Evolutionary conservation across 2,797 vertebrate genomes (phyloP).

Genomic region (Erithacus rubecula): DNA sequence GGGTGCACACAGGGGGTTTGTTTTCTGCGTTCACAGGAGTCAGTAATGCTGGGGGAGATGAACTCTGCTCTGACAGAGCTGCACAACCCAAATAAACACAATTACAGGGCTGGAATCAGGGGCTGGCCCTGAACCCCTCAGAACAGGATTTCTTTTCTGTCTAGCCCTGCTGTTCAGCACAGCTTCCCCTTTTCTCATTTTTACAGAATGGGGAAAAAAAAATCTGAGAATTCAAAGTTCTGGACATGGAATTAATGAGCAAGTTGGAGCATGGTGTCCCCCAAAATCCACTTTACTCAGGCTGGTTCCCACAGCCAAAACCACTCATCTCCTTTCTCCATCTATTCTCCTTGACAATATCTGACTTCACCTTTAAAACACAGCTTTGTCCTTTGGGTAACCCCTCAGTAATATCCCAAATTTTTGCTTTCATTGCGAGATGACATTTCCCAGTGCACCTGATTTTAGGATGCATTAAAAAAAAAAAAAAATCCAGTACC

Average conservation of each 20-base stretch:
- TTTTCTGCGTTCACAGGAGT: background rate
- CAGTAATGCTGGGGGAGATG: background rate
- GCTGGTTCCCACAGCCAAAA: background rate
- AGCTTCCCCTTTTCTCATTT: background rate
- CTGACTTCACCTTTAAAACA: background rate
- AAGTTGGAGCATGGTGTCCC: fast-evolving
- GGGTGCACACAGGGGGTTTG: background rate
- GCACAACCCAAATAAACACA: background rate
- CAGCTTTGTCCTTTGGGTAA: background rate
- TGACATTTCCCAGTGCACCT: background rate
- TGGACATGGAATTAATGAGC: background rate
- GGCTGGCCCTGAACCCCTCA: background rate
- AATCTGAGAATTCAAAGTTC: background rate
- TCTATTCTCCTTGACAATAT: background rate
- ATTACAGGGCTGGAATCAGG: fast-evolving
- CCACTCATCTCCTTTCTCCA: background rate
- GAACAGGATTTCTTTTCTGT: background rate
- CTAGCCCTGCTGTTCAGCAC: background rate
- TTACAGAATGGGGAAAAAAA: background rate
- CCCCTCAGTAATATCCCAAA: background rate
- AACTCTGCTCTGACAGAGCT: background rate
- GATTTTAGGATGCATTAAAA: background rate
- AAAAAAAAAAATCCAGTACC: background rate
- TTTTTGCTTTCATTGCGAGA: background rate
- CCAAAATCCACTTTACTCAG: background rate